Base-by-base conservation (phyloP, 1,140 invertebrate species). In the Hylaeus volcanicus region DNA sequence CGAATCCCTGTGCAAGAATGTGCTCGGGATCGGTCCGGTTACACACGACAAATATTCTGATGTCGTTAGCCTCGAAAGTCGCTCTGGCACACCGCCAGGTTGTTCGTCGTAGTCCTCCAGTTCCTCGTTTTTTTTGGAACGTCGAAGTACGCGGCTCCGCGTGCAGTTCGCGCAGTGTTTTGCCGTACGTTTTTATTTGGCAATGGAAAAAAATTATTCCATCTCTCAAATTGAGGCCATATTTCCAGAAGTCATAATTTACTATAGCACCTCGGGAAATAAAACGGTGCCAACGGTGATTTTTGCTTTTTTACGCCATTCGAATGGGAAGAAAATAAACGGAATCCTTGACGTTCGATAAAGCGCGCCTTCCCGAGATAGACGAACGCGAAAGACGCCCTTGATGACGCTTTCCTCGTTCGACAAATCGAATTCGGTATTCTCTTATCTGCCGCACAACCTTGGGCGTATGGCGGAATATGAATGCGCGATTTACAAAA, bases 1-100 rank as follows among this genome's bases (percentile, higher is more conserved):
- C 45, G 55, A 60, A 61, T 70, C 26, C 14, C 55, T 15, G 12
- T 15, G 53, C 26, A 60, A 41, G 58, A 77, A 81, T 58, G 14
- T 63, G 65, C 64, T 75, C 72, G 66, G 72, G 72, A 53, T 70
- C 37, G 60, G 56, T 68, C 73, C 74, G 55, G 26, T 84, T 73
- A 76, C 70, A 76, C 70, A 65, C 69, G 70, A 81, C 56, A 78
- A 81, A 85, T 88, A 86, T 84, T 85, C 74, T 80, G 84, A 86
- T 76, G 74, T 88, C 82, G 86, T 86, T 86, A 86, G 74, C 77
- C 70, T 26, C 63, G 74, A 63, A 74, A 65, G 55, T 69, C 68
- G 41, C 45, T 55, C 56, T 82, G 85, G 82, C 82, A 15, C 5
- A 3, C 4, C 3, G 79, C 85, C 86, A 87, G 68, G 72, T 81